phyloP scores from a whole-genome alignment of 2,888 invertebrate genomes.

The Drosophila longiperda region DNA sequence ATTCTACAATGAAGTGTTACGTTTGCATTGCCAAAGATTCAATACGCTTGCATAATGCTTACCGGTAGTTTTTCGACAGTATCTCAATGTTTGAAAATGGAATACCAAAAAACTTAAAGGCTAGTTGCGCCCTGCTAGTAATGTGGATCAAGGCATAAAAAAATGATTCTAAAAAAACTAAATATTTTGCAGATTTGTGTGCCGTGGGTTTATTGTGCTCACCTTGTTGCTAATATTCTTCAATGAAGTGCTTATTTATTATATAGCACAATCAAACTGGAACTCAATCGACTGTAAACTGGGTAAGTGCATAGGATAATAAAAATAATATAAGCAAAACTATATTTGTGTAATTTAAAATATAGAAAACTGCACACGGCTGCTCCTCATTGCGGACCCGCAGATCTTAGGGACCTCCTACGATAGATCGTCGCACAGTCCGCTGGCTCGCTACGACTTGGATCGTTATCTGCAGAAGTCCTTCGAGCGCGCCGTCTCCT shows the following conservation, averaged over 20 bases:
- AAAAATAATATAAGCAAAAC: background rate
- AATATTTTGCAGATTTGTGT: constrained; percentile 72
- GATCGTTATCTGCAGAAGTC: constrained; percentile 93
- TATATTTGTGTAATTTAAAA: background rate
- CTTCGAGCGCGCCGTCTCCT: constrained; percentile 89
- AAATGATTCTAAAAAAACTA: background rate
- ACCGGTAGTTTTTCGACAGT: background rate
- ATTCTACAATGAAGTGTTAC: background rate
- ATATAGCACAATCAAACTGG: constrained; percentile 82
- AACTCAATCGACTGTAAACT: constrained; percentile 81
- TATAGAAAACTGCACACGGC: constrained; percentile 87
- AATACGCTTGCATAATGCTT: background rate
- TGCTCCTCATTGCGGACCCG: constrained; percentile 94
- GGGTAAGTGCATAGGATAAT: constrained; percentile 66
- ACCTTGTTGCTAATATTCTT: constrained; percentile 81
- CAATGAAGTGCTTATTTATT: constrained; percentile 83
- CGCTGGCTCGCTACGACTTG: constrained; percentile 93
- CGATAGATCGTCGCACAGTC: constrained; percentile 89
- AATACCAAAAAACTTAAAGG: background rate
- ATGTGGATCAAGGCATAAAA: background rate
- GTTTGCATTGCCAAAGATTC: background rate
- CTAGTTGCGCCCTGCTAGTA: too few species aligned
- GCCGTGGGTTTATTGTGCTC: constrained; percentile 73
- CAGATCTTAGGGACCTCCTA: constrained; percentile 94
- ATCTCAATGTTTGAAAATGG: background rate